Evolutionary conservation across 2,113 vertebrate genomes (phyloP), one percentile per base, ranked within the genome.

Genomic region (Periophthalmus modestus): DNA sequence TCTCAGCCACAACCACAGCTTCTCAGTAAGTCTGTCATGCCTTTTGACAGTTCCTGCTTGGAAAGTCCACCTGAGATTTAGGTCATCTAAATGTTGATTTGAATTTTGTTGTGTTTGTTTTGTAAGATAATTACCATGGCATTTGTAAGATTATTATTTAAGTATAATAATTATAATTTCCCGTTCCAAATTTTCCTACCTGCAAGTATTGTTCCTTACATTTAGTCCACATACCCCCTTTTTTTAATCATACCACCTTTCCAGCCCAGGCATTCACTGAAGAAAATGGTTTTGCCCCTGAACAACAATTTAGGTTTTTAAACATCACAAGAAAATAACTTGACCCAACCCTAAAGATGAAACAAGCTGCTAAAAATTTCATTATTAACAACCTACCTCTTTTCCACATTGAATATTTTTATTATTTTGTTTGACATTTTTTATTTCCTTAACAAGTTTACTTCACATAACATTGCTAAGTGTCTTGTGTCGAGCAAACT

Each of bases 1-100:
- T 97, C 95, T 96, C 97, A 96, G 94, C 94, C 94, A 92, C 92
- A 93, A 88, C 94, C 94, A 90, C 95, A 96, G 96, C 96, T 98
- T 98, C 97, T 95, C 95, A 98, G 98, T 99, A 99, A 99, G 98
- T 99, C 94, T 96, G 95, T 96, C 95, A 93, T 94, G 94, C 95
- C 94, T 86, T 90, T 82, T 91, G 89, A 88, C 94, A 96, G 92
- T 79, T 85, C 93, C 90, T 88, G 87, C 89, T 88, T 85, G 80
- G 77, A 88, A 84, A 87, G 88, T 79, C 69, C 67, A 68, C 66
- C 43, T 72, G 75, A 77, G 57, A 9, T 75, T 80, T 67, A 70
- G 43, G 66, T 61, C 66, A 67, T 46, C 65, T 46, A 43, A 43
- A 46, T 43, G 43, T 28, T 52, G 21, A 59, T 59, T 28, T 28